Percentiles rank a stretch among this genome's conserved stretches.
phyloP scores from a whole-genome alignment of 2,797 vertebrate genomes.

The Rhabdophis nuchalis region DNA sequence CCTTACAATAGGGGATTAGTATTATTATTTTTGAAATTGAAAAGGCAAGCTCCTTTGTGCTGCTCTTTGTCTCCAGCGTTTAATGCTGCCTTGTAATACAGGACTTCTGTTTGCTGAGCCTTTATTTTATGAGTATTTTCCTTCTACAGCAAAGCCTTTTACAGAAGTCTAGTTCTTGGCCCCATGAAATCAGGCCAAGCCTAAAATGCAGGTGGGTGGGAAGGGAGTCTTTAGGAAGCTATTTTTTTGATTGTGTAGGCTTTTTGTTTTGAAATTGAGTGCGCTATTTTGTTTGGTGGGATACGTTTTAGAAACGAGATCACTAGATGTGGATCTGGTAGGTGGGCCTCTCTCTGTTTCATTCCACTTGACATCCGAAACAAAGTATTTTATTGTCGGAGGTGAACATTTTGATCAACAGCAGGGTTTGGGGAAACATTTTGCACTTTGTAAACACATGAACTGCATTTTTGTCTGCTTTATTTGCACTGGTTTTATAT shows the following conservation, averaged over 20 bases:
- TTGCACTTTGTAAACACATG: constrained; percentile 75
- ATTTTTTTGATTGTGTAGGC: constrained; percentile 65
- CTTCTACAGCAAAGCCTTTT: constrained; percentile 30
- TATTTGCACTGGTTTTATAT: constrained; percentile 73
- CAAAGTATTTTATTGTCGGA: constrained; percentile 59
- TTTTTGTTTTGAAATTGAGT: constrained; percentile 76
- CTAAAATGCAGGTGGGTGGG: constrained; percentile 23
- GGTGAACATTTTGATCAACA: constrained; percentile 48
- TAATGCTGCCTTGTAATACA: constrained; percentile 45
- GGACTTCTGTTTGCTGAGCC: constrained; percentile 43
- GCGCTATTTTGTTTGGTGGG: constrained; percentile 52
- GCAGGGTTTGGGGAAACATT: constrained; percentile 60
- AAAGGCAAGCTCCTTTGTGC: constrained; percentile 36
- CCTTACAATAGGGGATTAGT: constrained; percentile 64
- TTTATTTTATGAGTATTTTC: constrained; percentile 53
- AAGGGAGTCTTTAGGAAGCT: constrained; percentile 48
- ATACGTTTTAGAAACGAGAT: constrained; percentile 61
- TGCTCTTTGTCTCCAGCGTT: constrained; percentile 55
- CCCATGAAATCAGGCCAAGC: constrained; percentile 57
- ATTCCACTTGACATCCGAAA: constrained; percentile 69
- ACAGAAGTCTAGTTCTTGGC: constrained; percentile 54
- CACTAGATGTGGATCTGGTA: constrained; percentile 63
- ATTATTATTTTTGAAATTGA: constrained; percentile 56
- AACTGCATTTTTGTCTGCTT: constrained; percentile 70
- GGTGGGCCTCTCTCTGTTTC: constrained; percentile 54